phyloP scores from a whole-genome alignment of 2,113 vertebrate species.

The Todiramphus saurophagus region DNA sequence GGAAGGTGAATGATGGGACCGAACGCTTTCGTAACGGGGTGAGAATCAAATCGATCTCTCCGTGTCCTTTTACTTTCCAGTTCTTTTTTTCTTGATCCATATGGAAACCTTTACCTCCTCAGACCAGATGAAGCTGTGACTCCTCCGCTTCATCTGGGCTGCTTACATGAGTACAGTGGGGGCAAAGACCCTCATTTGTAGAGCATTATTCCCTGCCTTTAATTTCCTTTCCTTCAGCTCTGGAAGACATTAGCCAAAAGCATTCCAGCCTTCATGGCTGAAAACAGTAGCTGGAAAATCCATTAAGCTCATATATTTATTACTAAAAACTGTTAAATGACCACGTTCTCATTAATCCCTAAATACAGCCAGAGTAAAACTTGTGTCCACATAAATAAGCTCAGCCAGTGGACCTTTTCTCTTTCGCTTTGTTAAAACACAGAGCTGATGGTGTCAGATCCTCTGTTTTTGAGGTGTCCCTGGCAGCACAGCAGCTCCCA shows the following conservation, averaged over 20 bases:
- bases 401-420: not conserved
- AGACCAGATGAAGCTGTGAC: not conserved
- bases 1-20: not conserved
- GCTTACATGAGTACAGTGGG: not conserved
- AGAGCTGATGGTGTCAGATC: not conserved
- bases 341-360: not conserved
- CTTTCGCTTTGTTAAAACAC: not conserved
- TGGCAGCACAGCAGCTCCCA: accelerated
- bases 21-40: not conserved
- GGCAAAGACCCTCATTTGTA: not conserved
- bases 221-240: not conserved
- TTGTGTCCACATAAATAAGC: not conserved
- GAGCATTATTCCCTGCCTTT: not conserved
- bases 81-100: not conserved
- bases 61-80: not conserved
- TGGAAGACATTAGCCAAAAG: slow-evolving; percentile 32
- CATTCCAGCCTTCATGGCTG: not conserved
- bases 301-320: not conserved
- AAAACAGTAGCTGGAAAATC: slow-evolving; percentile 44
- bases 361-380: not conserved
- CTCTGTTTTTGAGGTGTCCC: not conserved
- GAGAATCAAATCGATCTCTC: not conserved
- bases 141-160: not conserved
- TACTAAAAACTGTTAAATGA: not conserved
- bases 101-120: not conserved